A percentile compares a stretch with the other conserved stretches of the same genome.
These are phyloP conservation scores for Aythya baeri DNA, from an alignment of 2,113 vertebrate species.

Conservation along the genomic window DNA sequence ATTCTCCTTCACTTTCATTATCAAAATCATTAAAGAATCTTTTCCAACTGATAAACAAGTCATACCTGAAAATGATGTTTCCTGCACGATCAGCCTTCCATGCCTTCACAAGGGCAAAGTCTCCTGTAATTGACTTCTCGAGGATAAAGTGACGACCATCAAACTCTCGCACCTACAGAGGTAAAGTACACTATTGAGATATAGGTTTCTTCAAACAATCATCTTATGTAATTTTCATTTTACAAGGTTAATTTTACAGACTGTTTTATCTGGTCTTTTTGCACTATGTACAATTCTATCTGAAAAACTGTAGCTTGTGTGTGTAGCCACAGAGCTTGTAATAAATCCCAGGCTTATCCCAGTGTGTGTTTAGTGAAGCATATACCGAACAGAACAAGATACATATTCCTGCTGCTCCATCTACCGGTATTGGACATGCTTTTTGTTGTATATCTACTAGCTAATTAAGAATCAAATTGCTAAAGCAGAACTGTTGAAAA, in stretches of 20 bases:
- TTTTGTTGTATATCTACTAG: neutral
- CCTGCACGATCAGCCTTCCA: constrained; percentile 97
- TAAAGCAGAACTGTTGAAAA: neutral
- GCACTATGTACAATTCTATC: neutral
- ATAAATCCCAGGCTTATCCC: neutral
- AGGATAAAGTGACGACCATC: constrained; percentile 90
- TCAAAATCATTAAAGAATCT: neutral
- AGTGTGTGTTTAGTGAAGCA: neutral
- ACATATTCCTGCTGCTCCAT: neutral
- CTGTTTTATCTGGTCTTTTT: neutral
- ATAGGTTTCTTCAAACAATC: neutral
- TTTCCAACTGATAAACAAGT: neutral
- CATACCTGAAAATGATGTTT: constrained; percentile 95
- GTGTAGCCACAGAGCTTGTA: neutral
- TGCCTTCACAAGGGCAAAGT: constrained; percentile 95
- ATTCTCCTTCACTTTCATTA: neutral
- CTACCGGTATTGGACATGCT: neutral
- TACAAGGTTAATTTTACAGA: neutral
- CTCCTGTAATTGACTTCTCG: constrained; percentile 94
- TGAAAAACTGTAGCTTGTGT: neutral
- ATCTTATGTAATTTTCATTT: neutral
- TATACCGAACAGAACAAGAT: neutral
- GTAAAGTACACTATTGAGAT: neutral
- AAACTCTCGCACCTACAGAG: constrained; percentile 89
- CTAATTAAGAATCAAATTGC: neutral